Base-by-base conservation (phyloP, 1,140 invertebrate genomes). In the Drosophila tristis region DNA sequence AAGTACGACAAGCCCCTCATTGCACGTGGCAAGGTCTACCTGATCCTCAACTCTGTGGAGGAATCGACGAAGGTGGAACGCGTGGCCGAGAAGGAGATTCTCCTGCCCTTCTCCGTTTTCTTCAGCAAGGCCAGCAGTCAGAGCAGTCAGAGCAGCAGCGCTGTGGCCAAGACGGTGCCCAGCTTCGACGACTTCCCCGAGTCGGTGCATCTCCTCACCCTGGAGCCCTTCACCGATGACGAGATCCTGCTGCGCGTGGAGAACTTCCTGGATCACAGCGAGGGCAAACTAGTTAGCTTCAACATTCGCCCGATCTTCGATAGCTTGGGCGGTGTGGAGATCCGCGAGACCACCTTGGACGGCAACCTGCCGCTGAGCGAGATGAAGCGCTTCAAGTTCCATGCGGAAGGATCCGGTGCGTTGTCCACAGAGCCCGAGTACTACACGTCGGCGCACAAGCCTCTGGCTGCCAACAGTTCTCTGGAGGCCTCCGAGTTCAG, bases 191-290 rank as follows among this genome's bases (percentile, higher is more conserved):
- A 67, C 16, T 94, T 92, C 50, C 93, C 98, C 2, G 79, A 93
- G 11, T 97, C 98, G 91, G 94, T 99, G 0, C 95, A 98, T 73
- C 92, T 99, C 9, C 92, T 99, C 31, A 98, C 97, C 6, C 91
- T 98, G 55, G 97, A 98, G 87, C 96, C 97, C 7, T 97, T 96
- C 95, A 95, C 95, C 64, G 94, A 93, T 9, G 93, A 92, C 1
- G 94, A 93, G 7, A 91, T 97, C 9, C 93, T 99, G 2, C 73
- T 99, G 0, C 93, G 98, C 47, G 93, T 99, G 3, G 98, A 99
- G 90, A 97, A 99, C 91, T 94, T 97, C 51, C 94, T 97, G 72
- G 97, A 98, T 90, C 94, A 93, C 25, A 92, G 92, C n/a, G 96
- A 98, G 84, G 95, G 96, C 67, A 73, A 96, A 95, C 16, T 81